Percentiles rank a stretch among this genome's conserved stretches.
Conservation (phyloP, 2,888 invertebrate species). For the Himalopsyche japonica region DNA sequence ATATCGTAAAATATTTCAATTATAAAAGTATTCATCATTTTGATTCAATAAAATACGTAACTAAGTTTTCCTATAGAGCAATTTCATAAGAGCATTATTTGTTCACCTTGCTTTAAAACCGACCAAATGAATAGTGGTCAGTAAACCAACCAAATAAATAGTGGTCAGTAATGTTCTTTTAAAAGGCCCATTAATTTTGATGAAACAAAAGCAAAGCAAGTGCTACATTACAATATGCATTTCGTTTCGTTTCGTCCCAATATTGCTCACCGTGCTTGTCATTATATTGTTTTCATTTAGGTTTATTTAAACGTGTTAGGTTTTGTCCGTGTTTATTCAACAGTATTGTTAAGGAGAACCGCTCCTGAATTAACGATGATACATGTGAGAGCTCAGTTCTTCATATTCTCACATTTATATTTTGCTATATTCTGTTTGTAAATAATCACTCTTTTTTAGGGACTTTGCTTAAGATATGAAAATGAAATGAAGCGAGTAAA, state of each 20-base stretch:
- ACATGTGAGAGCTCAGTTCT: neutral
- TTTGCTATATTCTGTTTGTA: neutral
- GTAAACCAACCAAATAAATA: no score
- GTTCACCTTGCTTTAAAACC: no score
- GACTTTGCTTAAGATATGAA: neutral
- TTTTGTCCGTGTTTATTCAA: neutral
- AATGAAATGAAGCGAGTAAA: neutral
- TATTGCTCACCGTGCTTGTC: neutral
- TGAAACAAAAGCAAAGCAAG: no score
- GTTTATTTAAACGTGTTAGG: neutral
- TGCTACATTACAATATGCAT: no score
- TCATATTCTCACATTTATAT: neutral
- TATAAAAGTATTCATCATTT: no score
- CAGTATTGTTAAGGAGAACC: neutral
- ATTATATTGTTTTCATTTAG: neutral
- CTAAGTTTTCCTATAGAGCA: no score
- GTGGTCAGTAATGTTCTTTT: no score
- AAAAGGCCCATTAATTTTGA: no score
- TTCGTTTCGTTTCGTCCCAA: neutral
- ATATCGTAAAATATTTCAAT: no score
- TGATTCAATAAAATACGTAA: no score
- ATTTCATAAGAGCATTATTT: no score
- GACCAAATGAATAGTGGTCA: no score
- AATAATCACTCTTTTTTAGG: neutral
- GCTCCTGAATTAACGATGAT: conserved; percentile 1